These are phyloP conservation scores for Madoqua kirkii DNA, from an alignment of 2,113 vertebrate genomes.

Conservation along the genomic window DNA sequence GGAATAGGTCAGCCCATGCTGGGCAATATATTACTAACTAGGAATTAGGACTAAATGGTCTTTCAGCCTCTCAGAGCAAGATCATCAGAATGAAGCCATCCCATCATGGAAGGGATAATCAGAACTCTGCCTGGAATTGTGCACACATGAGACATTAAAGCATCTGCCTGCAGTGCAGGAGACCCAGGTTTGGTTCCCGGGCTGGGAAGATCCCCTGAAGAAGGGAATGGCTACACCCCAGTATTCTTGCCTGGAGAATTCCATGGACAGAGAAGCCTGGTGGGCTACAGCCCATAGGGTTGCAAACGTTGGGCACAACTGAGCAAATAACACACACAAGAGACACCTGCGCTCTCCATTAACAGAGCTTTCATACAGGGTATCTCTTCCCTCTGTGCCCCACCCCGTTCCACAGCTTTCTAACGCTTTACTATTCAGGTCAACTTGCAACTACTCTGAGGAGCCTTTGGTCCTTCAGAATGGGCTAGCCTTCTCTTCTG, in stretches of 20 bases:
- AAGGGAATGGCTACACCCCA: not conserved
- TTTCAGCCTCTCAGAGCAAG: not conserved
- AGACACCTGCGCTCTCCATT: too few relatives aligned
- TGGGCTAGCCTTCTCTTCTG: not conserved
- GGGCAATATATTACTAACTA: not conserved
- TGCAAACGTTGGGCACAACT: not conserved
- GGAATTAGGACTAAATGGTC: not conserved
- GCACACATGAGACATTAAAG: not conserved
- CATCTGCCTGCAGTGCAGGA: not conserved
- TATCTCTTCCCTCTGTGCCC: not conserved
- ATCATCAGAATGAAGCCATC: not conserved
- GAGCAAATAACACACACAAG: not conserved
- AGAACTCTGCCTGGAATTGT: not conserved
- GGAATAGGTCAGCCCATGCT: not conserved
- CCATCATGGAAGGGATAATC: too few relatives aligned
- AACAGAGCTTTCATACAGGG: not conserved
- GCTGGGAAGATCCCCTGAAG: not conserved
- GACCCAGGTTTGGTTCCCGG: not conserved
- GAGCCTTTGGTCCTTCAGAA: not conserved
- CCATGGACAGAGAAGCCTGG: not conserved
- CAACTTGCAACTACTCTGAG: not conserved
- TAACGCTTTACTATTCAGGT: not conserved
- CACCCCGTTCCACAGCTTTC: fast-evolving
- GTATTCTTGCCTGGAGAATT: not conserved
- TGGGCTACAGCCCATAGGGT: not conserved